Conservation (phyloP, 2,888 invertebrate genomes). For the Dioctria linearis region DNA sequence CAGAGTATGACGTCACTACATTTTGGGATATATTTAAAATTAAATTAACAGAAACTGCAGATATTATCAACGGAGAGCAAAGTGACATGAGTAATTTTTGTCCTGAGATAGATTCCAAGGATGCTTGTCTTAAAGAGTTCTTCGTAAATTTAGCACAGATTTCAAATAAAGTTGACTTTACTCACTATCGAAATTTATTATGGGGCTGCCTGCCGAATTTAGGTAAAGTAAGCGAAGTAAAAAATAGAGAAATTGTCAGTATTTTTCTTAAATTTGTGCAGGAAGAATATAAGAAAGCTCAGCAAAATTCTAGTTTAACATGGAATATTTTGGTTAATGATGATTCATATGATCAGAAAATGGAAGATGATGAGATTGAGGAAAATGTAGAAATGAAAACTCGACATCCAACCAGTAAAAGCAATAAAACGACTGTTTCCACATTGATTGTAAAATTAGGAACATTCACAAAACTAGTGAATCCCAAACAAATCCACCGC, state of each 20-base stretch:
- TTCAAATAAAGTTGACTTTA: constrained; percentile 75
- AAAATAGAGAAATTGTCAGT: constrained; percentile 84
- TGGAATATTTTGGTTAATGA: constrained; percentile 73
- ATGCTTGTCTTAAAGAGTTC: not conserved
- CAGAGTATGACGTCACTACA: constrained; percentile 73
- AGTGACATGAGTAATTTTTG: not conserved
- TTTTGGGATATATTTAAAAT: constrained; percentile 83
- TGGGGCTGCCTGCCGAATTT: constrained; percentile 85
- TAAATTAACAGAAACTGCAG: constrained; percentile 74
- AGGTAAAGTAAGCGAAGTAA: constrained; percentile 83
- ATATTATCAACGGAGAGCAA: constrained; percentile 66
- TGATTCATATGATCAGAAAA: constrained; percentile 58
- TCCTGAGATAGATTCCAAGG: not conserved
- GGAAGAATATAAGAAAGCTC: constrained; percentile 76
- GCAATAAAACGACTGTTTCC: not conserved
- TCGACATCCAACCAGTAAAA: constrained; percentile 54
- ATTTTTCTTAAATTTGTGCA: constrained; percentile 84
- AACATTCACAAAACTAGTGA: constrained; percentile 84
- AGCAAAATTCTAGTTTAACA: constrained; percentile 74
- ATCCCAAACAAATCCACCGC: constrained; percentile 84
- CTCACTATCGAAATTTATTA: constrained; percentile 84
- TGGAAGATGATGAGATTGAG: constrained; percentile 50
- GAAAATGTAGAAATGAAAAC: constrained; percentile 35
- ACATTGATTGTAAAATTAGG: constrained; percentile 79
- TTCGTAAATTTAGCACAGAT: not conserved